phyloP scores from a whole-genome alignment of 2,888 invertebrate genomes.

The Andrena flavipes region DNA sequence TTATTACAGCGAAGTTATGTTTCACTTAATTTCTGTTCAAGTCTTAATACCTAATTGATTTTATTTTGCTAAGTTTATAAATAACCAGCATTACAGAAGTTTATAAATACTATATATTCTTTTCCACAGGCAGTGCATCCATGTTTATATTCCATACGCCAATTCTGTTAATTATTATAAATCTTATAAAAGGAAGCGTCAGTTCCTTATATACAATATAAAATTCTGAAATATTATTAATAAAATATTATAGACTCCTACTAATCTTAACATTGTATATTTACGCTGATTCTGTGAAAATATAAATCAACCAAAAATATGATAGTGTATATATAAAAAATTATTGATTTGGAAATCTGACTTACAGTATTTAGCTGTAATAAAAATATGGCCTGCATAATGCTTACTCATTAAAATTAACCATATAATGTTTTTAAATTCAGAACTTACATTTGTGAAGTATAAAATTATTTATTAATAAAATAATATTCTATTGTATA shows the following conservation, averaged over 20 bases:
- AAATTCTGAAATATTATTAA: constrained; percentile 9
- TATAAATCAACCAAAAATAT: constrained; percentile 41
- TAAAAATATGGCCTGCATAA: neutral
- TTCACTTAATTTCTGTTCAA: neutral
- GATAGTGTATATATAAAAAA: constrained; percentile 4
- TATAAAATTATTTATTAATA: constrained; percentile 9
- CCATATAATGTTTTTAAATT: neutral
- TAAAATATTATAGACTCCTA: constrained; percentile 12
- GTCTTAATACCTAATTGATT: neutral
- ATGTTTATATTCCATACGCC: constrained; percentile 42
- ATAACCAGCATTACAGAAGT: neutral
- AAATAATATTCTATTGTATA: constrained; percentile 17
- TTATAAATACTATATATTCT: constrained; percentile 21
- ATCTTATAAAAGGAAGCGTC: constrained; percentile 51
- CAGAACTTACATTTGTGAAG: constrained; percentile 1
- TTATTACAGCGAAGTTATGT: neutral
- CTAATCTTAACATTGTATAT: neutral
- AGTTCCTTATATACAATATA: constrained; percentile 51
- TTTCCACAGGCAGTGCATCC: constrained; percentile 65
- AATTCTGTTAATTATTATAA: constrained; percentile 42
- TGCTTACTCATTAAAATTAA: constrained; percentile 24
- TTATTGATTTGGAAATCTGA: constrained; percentile 8
- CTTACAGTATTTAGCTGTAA: constrained; percentile 2
- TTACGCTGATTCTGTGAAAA: constrained; percentile 12
- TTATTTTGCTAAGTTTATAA: neutral